These are phyloP conservation scores for Prosapia bicincta DNA, from an alignment of 2,888 invertebrate genomes.

Conservation along the genomic window DNA sequence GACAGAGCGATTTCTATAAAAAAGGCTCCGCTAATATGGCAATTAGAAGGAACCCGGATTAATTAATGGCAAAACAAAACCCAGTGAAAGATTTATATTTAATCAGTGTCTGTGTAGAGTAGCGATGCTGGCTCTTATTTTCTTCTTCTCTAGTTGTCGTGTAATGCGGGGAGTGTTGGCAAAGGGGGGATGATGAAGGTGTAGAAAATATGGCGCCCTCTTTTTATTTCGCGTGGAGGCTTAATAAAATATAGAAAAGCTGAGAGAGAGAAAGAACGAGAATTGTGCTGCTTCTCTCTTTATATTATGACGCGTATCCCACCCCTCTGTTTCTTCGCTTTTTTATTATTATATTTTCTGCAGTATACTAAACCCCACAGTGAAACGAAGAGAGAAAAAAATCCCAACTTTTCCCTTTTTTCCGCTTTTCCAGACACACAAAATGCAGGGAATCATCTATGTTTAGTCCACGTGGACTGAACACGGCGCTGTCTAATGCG, in stretches of 20 bases:
- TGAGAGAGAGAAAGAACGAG: background rate
- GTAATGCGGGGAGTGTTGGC: background rate
- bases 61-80: background rate
- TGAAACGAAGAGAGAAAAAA: constrained; percentile 23
- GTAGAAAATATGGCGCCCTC: constrained; percentile 26
- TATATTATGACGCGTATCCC: background rate
- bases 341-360: constrained; percentile 27
- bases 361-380: constrained; percentile 23
- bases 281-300: background rate
- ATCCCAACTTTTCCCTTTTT: constrained; percentile 21
- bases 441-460: background rate
- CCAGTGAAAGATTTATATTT: constrained; percentile 15
- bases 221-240: constrained; percentile 22
- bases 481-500: constrained; percentile 26
- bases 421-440: constrained; percentile 8
- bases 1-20: background rate
- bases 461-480: constrained; percentile 21
- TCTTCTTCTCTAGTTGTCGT: background rate
- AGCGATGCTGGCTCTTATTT: background rate
- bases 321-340: constrained; percentile 2
- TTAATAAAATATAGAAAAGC: constrained; percentile 28
- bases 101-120: constrained; percentile 23
- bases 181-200: constrained; percentile 24
- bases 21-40: background rate
- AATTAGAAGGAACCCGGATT: background rate